Base-by-base conservation (phyloP, 2,797 vertebrate genomes). In the Microcaecilia unicolor region DNA sequence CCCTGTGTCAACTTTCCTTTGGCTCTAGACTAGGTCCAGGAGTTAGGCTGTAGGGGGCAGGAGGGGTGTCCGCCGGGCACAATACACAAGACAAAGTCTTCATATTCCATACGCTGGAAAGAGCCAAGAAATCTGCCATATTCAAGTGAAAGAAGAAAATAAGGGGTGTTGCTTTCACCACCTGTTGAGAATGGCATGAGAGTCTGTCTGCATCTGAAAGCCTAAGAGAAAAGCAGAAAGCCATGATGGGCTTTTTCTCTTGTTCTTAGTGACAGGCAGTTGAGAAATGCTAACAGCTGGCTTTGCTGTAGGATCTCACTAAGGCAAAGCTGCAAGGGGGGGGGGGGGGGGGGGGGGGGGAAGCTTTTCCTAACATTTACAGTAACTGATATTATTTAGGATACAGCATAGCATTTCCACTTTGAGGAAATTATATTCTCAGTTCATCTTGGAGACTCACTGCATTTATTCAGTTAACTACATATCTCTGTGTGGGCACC, bases 381-480 rank as follows among this genome's bases (percentile, higher is more conserved):
- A 51, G 54, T 64, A 72, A 70, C 38, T 48, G 24, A 35, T 48
- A 42, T 56, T 63, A 69, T 53, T 65, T 55, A 67, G 43, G 52
- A n/a, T n/a, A n/a, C n/a, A n/a, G 48, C 33, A 55, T 39, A 51
- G 12, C 60, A 57, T 44, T 66, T 66, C 64, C 57, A 74, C 63
- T 83, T 68, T 69, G 67, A 82, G 84, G 80, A 90, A 91, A 86
- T 46, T 40, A 57, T 69, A 64, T 71, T 67, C 65, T 86, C 86
- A 83, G 58, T 47, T 54, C 73, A 67, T 59, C 54, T 60, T 40
- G 72, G 33, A 28, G 14, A 32, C 1, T n/a, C n/a, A n/a, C n/a
- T 43, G 35, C 51, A 53, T 49, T 60, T 8, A 48, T 3, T 8
- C 18, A 48, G 29, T 7, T 25, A 43, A 40, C 15, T 21, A 28